Percentiles rank a stretch among this genome's conserved stretches.
These are phyloP conservation scores for Pyrrhura leucotis DNA, from an alignment of 2,797 vertebrate genomes.

Conservation along the genomic window DNA sequence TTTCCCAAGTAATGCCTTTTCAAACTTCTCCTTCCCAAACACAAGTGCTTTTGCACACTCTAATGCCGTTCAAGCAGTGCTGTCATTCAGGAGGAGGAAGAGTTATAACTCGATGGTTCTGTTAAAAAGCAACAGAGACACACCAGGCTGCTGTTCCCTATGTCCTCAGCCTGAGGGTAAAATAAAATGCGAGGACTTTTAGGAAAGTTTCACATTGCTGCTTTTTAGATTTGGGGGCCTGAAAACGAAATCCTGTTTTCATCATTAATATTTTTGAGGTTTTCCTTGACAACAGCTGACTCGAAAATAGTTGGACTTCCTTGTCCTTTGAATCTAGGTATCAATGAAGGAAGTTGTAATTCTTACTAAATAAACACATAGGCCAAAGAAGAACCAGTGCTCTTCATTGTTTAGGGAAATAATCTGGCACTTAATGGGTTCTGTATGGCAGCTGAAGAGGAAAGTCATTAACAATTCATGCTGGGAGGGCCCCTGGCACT, in stretches of 20 bases:
- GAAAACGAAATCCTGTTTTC: background rate
- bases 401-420: conserved; percentile 62
- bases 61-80: background rate
- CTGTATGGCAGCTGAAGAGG: conserved; percentile 60
- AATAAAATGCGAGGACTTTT: background rate
- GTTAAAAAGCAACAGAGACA: background rate
- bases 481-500: conserved; percentile 21
- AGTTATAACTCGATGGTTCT: background rate
- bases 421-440: conserved; percentile 53
- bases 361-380: conserved; percentile 36
- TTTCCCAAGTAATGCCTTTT: background rate
- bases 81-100: background rate
- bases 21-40: background rate
- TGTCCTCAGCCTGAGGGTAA: background rate
- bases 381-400: conserved; percentile 16
- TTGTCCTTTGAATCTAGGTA: background rate
- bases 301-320: conserved; percentile 5
- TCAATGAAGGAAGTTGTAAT: conserved; percentile 47
- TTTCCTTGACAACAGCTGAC: background rate
- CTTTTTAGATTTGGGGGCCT: background rate
- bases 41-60: background rate
- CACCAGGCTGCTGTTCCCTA: background rate
- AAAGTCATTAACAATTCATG: conserved; percentile 39
- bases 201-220: background rate
- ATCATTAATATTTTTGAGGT: background rate